These are phyloP conservation scores for Dallia pectoralis DNA, from an alignment of 2,797 vertebrate genomes.

Conservation along the genomic window DNA sequence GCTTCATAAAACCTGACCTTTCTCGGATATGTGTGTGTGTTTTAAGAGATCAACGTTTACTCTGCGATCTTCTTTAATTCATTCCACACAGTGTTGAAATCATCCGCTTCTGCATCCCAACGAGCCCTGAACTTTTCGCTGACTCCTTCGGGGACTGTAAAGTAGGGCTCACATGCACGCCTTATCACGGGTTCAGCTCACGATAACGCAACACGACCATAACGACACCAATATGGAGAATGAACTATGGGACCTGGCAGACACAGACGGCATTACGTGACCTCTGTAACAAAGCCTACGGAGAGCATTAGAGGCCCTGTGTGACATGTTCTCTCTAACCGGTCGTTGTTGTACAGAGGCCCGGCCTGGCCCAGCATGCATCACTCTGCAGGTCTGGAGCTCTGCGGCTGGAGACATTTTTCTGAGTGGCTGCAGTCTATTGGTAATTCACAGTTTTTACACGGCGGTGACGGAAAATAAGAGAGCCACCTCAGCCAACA, in stretches of 20 bases:
- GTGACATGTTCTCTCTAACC: conserved; percentile 61
- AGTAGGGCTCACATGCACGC: conserved; percentile 54
- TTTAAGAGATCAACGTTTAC: conserved; percentile 39
- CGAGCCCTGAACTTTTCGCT: conserved; percentile 68
- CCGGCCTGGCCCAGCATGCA: conserved; percentile 38
- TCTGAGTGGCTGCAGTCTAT: conserved; percentile 47
- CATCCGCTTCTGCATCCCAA: conserved; percentile 54
- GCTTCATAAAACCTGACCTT: conserved; percentile 54
- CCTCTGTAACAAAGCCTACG: conserved; percentile 57
- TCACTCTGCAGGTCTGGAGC: conserved; percentile 55
- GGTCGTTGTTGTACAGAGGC: conserved; percentile 48
- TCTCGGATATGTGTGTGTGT: conserved; percentile 48
- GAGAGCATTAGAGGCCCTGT: conserved; percentile 61
- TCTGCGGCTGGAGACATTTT: conserved; percentile 55
- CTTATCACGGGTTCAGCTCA: conserved; percentile 61
- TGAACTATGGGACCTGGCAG: conserved; percentile 54
- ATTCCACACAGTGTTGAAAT: conserved; percentile 46
- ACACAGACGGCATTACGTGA: conserved; percentile 57
- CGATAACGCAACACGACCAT: conserved; percentile 49
- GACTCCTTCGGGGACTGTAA: conserved; percentile 54
- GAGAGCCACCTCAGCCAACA: conserved; percentile 53
- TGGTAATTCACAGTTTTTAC: conserved; percentile 61
- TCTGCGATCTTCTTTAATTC: conserved; percentile 36
- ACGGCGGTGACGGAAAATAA: conserved; percentile 62
- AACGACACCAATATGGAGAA: conserved; percentile 52